Evolutionary conservation across 2,113 vertebrate species (phyloP).

Genomic region (Emydocephalus ijimae): DNA sequence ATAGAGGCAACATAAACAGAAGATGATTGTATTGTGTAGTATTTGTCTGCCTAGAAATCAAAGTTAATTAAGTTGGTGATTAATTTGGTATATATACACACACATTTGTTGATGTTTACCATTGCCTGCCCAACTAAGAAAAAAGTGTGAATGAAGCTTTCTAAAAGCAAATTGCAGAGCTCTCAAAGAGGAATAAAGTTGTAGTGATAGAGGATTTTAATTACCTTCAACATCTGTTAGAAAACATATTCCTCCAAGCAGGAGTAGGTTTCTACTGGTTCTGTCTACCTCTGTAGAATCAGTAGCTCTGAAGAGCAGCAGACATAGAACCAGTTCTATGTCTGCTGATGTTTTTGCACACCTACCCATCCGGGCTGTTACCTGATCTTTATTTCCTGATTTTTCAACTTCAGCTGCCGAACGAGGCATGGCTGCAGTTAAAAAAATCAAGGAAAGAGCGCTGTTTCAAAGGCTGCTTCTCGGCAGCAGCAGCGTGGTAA

Average conservation of each 20-base stretch:
- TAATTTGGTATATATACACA: not conserved
- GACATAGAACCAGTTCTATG: too few species aligned
- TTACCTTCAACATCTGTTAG: not conserved
- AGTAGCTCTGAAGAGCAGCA: too few species aligned
- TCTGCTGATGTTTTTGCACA: too few species aligned
- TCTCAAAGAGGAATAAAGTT: not conserved
- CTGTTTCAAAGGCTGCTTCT: too few species aligned
- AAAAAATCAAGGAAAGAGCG: too few species aligned
- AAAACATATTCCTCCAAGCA: not conserved
- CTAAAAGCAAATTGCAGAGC: not conserved
- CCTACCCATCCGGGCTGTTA: too few species aligned
- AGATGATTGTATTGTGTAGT: not conserved
- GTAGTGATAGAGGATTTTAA: not conserved
- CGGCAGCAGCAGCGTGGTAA: too few species aligned
- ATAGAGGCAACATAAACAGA: not conserved
- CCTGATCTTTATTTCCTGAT: too few species aligned
- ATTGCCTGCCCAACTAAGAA: not conserved
- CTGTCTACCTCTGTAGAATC: too few species aligned
- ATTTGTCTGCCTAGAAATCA: not conserved
- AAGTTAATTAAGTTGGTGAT: not conserved
- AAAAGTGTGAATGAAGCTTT: not conserved
- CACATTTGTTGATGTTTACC: not conserved
- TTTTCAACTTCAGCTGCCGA: too few species aligned
- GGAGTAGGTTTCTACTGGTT: too few species aligned
- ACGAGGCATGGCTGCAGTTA: too few species aligned